Conservation (phyloP, 2,797 vertebrate genomes). For the Hydrolagus colliei region DNA sequence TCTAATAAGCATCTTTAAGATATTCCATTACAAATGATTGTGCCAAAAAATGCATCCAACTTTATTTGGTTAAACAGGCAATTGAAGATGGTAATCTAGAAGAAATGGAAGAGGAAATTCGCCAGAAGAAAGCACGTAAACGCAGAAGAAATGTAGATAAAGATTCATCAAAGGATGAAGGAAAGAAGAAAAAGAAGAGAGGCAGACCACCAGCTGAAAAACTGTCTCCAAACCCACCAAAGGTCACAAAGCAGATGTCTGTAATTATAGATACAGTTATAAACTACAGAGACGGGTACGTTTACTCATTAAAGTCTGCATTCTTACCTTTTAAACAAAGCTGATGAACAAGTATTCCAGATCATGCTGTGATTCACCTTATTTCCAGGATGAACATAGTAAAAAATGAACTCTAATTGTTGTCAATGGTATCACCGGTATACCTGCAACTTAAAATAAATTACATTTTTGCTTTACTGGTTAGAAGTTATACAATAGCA, state of each 20-base stretch:
- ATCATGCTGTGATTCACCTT: too few species aligned
- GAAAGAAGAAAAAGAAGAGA: constrained; percentile 87
- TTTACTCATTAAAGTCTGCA: rapidly evolving
- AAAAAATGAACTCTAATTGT: too few species aligned
- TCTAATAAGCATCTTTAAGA: not conserved
- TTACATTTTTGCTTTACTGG: too few species aligned
- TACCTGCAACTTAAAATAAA: too few species aligned
- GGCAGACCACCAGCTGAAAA: constrained; percentile 92
- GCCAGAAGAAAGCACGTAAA: constrained; percentile 84
- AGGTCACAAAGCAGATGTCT: constrained; percentile 93
- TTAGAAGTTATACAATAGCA: too few species aligned
- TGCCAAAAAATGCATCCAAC: not conserved
- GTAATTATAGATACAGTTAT: constrained; percentile 91
- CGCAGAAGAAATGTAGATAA: constrained; percentile 85
- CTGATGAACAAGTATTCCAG: too few species aligned
- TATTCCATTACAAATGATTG: not conserved
- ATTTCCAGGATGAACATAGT: too few species aligned
- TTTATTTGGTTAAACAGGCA: constrained; percentile 58
- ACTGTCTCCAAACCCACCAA: constrained; percentile 85
- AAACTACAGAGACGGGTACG: constrained; percentile 91
- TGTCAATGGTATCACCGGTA: too few species aligned
- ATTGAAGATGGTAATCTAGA: constrained; percentile 96
- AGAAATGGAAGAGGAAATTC: constrained; percentile 95
- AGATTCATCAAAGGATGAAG: constrained; percentile 75
- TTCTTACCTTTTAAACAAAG: not conserved